Conservation (phyloP, 2,888 invertebrate species). For the Sepiola atlantica region DNA sequence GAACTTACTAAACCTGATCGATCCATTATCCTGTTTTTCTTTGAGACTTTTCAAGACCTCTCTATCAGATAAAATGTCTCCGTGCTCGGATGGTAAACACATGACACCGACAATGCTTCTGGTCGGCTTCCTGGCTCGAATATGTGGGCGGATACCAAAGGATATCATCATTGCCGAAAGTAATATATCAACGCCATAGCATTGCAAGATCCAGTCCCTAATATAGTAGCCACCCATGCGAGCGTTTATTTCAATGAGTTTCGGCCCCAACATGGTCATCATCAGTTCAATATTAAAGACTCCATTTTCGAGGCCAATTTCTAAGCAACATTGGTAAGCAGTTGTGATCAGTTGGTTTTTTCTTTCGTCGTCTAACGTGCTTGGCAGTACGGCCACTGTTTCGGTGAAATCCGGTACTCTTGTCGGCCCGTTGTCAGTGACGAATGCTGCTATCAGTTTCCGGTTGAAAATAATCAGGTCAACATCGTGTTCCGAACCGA, state of each 20-base stretch:
- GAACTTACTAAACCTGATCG: background rate
- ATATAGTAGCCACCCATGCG: slow-evolving; percentile 62
- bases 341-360: slow-evolving; percentile 23
- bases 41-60: background rate
- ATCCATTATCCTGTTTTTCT: background rate
- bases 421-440: slow-evolving; percentile 64
- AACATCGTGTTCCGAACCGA: slow-evolving; percentile 63
- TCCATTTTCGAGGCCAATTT: slow-evolving; percentile 55
- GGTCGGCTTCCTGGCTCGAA: background rate
- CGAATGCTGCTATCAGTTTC: slow-evolving; percentile 59
- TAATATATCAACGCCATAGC: slow-evolving; percentile 56
- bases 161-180: background rate
- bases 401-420: slow-evolving; percentile 57
- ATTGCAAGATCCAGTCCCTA: slow-evolving; percentile 57
- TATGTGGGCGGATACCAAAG: background rate
- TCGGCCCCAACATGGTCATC: slow-evolving; percentile 61
- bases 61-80: background rate
- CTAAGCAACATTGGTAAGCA: slow-evolving; percentile 43
- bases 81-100: background rate
- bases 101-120: background rate
- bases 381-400: slow-evolving; percentile 60
- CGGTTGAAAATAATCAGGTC: slow-evolving; percentile 59
- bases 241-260: slow-evolving; percentile 61
- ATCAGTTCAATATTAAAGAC: slow-evolving; percentile 61
- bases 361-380: background rate